Percentiles rank a stretch among this genome's conserved stretches.
These are phyloP conservation scores for Philantomba maxwellii DNA, from an alignment of 2,113 vertebrate species.

Conservation along the genomic window DNA sequence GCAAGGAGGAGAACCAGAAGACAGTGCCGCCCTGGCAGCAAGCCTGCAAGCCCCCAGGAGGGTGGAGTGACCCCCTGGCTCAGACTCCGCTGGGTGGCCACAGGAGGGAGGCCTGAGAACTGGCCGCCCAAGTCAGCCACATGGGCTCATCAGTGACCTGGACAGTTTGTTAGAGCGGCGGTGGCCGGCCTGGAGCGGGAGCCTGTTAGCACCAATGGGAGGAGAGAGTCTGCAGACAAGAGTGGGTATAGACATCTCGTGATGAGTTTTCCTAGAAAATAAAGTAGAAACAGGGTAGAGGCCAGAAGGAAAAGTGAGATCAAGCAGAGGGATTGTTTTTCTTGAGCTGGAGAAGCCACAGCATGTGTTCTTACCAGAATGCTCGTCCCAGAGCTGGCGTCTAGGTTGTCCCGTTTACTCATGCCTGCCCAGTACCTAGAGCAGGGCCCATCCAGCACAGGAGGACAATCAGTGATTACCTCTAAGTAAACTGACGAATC, in stretches of 20 bases:
- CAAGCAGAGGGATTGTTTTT: background rate
- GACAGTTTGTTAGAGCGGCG: background rate
- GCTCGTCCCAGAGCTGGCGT: rapidly evolving
- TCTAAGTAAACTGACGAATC: background rate
- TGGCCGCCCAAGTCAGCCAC: background rate
- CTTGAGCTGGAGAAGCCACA: background rate
- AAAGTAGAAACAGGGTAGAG: background rate
- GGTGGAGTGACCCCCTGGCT: no score
- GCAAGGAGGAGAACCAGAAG: background rate
- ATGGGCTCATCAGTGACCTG: background rate
- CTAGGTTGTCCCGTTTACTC: background rate
- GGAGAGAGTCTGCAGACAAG: background rate
- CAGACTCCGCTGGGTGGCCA: background rate
- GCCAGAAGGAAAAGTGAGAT: background rate
- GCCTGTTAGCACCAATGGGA: background rate
- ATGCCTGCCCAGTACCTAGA: background rate
- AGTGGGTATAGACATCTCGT: background rate
- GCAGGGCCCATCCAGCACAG: background rate
- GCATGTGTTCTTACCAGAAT: background rate
- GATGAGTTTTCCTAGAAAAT: background rate
- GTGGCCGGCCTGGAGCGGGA: background rate
- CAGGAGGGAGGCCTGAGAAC: background rate
- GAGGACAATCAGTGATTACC: background rate
- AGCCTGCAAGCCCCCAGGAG: background rate
- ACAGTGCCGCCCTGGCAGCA: background rate